A percentile compares a stretch with the other conserved stretches of the same genome.
Evolutionary conservation across 2,113 vertebrate genomes (phyloP).

Genomic region (Clarias batrachus): DNA sequence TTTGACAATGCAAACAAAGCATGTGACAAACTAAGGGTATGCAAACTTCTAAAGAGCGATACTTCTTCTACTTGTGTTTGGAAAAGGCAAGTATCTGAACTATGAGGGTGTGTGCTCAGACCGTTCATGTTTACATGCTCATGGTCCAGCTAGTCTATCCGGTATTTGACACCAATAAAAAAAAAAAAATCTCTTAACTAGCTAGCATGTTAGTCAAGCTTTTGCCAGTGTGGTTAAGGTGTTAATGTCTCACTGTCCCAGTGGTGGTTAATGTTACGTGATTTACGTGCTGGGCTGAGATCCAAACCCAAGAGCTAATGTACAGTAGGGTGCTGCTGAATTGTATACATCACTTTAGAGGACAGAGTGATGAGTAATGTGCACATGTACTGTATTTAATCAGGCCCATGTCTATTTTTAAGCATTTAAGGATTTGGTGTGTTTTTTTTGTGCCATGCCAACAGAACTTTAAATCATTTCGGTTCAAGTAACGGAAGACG

Average conservation of each 20-base stretch:
- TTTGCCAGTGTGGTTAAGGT: background rate
- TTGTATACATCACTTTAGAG: too few relatives aligned
- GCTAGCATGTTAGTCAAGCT: background rate
- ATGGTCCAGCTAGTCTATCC: conserved; percentile 3
- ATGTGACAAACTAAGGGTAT: background rate
- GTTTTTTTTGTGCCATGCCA: background rate
- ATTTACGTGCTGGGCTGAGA: background rate
- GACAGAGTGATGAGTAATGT: too few relatives aligned
- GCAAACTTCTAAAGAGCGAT: background rate
- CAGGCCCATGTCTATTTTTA: too few relatives aligned
- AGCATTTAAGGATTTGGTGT: background rate
- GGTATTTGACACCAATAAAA: background rate
- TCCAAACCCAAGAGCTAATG: background rate
- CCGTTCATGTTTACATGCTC: background rate
- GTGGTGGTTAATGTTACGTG: background rate
- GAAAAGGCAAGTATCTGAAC: conserved; percentile 18
- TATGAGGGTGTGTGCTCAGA: conserved; percentile 13
- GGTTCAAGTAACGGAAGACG: background rate
- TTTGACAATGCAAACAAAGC: background rate
- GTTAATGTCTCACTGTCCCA: background rate
- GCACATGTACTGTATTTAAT: too few relatives aligned
- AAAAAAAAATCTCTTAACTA: background rate
- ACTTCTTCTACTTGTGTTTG: background rate
- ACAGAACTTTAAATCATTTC: background rate
- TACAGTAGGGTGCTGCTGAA: too few relatives aligned